Evolutionary conservation across 2,888 invertebrate genomes (phyloP), one percentile per base, ranked within the genome.

Genomic region (Odontocerum albicorne): DNA sequence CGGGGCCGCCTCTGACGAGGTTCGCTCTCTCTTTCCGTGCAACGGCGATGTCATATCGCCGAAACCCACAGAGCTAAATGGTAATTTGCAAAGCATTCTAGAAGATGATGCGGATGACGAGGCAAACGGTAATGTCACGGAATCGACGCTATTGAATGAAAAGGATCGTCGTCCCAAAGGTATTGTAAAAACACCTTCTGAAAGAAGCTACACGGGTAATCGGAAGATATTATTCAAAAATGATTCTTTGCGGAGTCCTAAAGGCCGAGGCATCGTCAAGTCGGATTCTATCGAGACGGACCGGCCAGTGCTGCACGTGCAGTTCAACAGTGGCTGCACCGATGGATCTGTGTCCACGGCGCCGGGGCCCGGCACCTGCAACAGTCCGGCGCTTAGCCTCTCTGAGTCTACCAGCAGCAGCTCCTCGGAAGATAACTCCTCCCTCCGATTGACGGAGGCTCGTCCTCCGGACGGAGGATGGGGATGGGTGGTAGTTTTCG

Each of bases 401-500:
- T 65, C 69, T 10, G 67, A 70, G 19, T 72, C 72, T 1, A 74
- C 71, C 62, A 73, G 74, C 44, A 72, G 79, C 55, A 79, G 79
- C 39, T 80, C 80, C 42, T 82, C 82, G 3, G 83, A 83, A 36
- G 82, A 82, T 62, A 83, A 84, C 54, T 84, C 84, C 55, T 77
- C 85, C 36, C 80, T 81, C 8, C 80, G 83, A 43, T 73, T 82
- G 64, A 77, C 86, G 4, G 87, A 87, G 68, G 83, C 86, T 1
- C 74, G 85, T 15, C 86, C 89, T 1, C 92, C 92, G 1, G 93
- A 94, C 70, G 93, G 92, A 7, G 93, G 94, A 10, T 94, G 90
- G 88, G 94, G 94, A 3, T 96, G 95, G 95, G 88, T 95, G 21
- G 84, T 96, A 45, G 94, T 95, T 0, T 85, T 88, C 57, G 92